phyloP scores from a whole-genome alignment of 2,113 vertebrate species.

The Ammodytes dubius region DNA sequence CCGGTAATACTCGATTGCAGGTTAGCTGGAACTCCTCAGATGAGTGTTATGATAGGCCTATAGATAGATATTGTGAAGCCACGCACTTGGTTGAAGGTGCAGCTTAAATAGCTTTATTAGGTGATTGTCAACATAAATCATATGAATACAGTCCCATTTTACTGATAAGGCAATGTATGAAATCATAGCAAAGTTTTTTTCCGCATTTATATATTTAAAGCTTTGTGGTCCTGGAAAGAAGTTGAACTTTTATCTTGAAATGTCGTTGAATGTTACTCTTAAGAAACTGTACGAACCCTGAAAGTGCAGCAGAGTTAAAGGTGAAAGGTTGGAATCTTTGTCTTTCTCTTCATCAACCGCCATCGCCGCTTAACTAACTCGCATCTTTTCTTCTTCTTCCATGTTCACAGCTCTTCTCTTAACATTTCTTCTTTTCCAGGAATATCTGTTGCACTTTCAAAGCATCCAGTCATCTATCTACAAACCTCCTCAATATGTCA shows the following conservation, averaged over 20 bases:
- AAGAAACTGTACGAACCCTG: too few relatives aligned
- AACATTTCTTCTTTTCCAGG: slow-evolving; percentile 23
- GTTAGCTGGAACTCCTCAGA: slow-evolving; percentile 90
- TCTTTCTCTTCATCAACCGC: slow-evolving; percentile 55
- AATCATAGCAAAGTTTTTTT: too few relatives aligned
- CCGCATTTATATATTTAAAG: too few relatives aligned
- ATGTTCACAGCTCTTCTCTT: slow-evolving; percentile 38
- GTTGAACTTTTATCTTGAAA: too few relatives aligned
- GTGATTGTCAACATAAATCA: slow-evolving; percentile 82
- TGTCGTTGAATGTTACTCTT: too few relatives aligned
- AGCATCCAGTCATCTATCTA: slow-evolving; percentile 21
- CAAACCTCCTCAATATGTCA: slow-evolving; percentile 32
- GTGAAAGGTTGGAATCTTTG: slow-evolving; percentile 85
- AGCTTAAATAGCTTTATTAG: slow-evolving; percentile 90
- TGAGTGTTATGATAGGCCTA: slow-evolving; percentile 91
- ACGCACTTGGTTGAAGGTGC: slow-evolving; percentile 90
- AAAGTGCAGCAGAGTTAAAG: slow-evolving; percentile 88
- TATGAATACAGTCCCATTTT: too few relatives aligned
- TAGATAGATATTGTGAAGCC: slow-evolving; percentile 87
- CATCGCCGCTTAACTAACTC: slow-evolving; percentile 16
- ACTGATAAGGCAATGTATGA: too few relatives aligned
- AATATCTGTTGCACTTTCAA: slow-evolving; percentile 40
- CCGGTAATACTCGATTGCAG: slow-evolving; percentile 92
- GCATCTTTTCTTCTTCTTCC: slow-evolving; percentile 43
- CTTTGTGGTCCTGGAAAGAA: too few relatives aligned